Evolutionary conservation across 2,888 invertebrate genomes (phyloP), one percentile per base, ranked within the genome.

Genomic region (Epicampocera succincta): DNA sequence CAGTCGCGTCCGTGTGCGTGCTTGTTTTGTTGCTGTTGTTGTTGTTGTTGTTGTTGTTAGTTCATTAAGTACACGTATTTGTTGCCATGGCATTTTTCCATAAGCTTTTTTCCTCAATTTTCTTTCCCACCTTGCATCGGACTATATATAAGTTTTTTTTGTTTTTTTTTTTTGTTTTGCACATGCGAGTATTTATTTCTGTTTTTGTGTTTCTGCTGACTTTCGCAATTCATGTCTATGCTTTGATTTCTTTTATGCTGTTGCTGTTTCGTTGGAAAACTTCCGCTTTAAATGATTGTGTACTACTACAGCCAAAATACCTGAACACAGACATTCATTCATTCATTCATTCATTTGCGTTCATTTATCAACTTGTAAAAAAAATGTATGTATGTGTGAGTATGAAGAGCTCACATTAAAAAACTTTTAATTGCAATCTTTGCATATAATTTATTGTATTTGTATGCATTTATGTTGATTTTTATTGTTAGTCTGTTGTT

Each of bases 81-180:
- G 71, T 83, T 83, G 83, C 83, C 60, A 79, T 83, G 79, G 79
- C 72, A 83, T 66, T 83, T 79, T 61, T 48, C 33, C 63, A 17
- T 65, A 48, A 48, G 12, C 21, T 38, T 52, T 15, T 11, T 12
- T 38, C 54, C 21, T 58, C 2, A 15, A 13, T 61, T 11, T 71
- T 46, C 17, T 50, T 33, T 33, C n/a, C 15, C 50, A 50, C 58
- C 13, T 75, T 25, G 42, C 19, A 13, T 21, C n/a, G 21, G 19
- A 63, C 15, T 38, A n/a, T 65, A 25, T 56, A 12, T 38, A 63
- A 65, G 38, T 46, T 25, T 48, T 40, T 60, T 19, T 44, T n/a
- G n/a, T n/a, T n/a, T n/a, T n/a, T n/a, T n/a, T n/a, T n/a, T n/a
- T n/a, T n/a, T n/a, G n/a, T n/a, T n/a, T n/a, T n/a, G n/a, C n/a